A percentile compares a stretch with the other conserved stretches of the same genome.
These are phyloP conservation scores for Eucera pruinosa DNA, from an alignment of 2,888 invertebrate species.

Conservation along the genomic window DNA sequence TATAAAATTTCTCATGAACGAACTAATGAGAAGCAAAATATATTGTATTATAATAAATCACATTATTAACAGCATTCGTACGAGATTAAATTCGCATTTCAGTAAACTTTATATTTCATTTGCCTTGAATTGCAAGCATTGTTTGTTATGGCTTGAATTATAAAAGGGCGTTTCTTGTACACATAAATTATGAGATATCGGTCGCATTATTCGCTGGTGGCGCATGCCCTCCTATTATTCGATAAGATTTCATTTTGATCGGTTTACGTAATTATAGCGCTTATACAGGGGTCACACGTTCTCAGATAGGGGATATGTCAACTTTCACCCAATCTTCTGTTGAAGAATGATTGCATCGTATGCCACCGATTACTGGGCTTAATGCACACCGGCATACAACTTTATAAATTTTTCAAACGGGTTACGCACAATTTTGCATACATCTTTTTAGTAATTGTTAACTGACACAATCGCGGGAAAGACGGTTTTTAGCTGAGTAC, in stretches of 20 bases:
- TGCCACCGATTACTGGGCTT: slow-evolving; percentile 1
- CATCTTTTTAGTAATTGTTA: slow-evolving; percentile 17
- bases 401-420: slow-evolving; percentile 45
- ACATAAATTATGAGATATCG: slow-evolving; percentile 43
- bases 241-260: slow-evolving; percentile 40
- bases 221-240: slow-evolving; percentile 18
- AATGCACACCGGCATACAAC: slow-evolving; percentile 25
- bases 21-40: background rate
- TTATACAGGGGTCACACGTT: background rate
- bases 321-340: slow-evolving; percentile 51
- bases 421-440: slow-evolving; percentile 27
- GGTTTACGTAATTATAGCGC: slow-evolving; percentile 41
- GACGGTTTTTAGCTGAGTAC: too few species aligned
- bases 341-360: slow-evolving; percentile 53
- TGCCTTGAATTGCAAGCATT: background rate
- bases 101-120: slow-evolving; percentile 5
- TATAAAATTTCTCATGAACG: background rate
- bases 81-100: slow-evolving; percentile 26
- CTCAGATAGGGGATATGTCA: slow-evolving; percentile 35
- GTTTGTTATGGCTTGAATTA: slow-evolving; percentile 14
- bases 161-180: slow-evolving; percentile 24
- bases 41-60: slow-evolving; percentile 23
- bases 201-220: slow-evolving; percentile 12
- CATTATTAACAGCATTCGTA: slow-evolving; percentile 27
- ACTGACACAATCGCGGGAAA: slow-evolving; percentile 23